Evolutionary conservation across 2,888 invertebrate genomes (phyloP), one percentile per base, ranked within the genome.

Genomic region (Brenthis hecate): DNA sequence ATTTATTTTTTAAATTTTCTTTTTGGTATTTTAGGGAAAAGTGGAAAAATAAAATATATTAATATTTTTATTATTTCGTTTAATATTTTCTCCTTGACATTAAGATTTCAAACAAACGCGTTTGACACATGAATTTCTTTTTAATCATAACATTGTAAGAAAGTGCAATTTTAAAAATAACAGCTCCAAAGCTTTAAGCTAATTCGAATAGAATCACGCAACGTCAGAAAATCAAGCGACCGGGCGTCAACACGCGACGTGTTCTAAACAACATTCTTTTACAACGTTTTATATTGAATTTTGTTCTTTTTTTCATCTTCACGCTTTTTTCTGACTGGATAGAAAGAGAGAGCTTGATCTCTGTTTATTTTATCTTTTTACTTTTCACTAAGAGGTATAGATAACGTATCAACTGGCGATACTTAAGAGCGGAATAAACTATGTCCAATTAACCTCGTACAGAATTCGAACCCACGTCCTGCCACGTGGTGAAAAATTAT

Each of bases 141-240:
- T 50, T 51, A 62, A 62, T 62, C 53, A 53, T 62, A 62, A 62
- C 19, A 43, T 64, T 64, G 63, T 64, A 64, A 47, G 63, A 54
- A 63, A 63, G 63, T 64, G 63, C 28, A 47, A 64, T 64, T 64
- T 64, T 64, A 51, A 68, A 72, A 72, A 68, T 66, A 65, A 72
- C 62, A 67, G 67, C 67, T 43, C 16, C 65, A 13, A 61, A 60
- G 57, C 62, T 55, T 54, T 50, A 43, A 51, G 66, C 65, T 64
- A 70, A 72, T 68, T 63, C 65, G 50, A 63, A 58, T 66, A 55
- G 64, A 56, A n/a, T 63, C 73, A 71, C 73, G 73, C 73, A 68
- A 73, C 67, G 69, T 71, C 69, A 68, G 53, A 56, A 60, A 65
- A 65, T 63, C 55, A 50, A 23, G 60, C 48, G 32, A 36, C 43